Percentiles rank a stretch among this genome's conserved stretches.
These are phyloP conservation scores for Microtus pennsylvanicus DNA, from an alignment of 2,113 vertebrate genomes.

Conservation along the genomic window DNA sequence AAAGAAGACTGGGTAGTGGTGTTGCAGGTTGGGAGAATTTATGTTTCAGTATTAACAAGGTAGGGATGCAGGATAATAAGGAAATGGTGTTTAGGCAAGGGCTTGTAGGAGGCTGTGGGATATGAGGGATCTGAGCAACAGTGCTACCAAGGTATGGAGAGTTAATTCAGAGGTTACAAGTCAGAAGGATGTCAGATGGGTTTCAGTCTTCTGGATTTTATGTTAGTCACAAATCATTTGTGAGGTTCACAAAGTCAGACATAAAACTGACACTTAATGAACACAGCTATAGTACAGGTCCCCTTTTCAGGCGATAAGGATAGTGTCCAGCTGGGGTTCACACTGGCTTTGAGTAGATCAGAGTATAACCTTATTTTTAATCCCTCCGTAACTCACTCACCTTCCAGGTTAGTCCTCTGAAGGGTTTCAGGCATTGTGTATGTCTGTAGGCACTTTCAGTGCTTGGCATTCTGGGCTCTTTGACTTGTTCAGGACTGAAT, in stretches of 20 bases:
- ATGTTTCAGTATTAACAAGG: background rate
- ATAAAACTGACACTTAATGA: background rate
- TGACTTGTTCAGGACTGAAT: background rate
- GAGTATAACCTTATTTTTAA: constrained; percentile 31
- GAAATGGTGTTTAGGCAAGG: background rate
- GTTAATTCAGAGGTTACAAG: background rate
- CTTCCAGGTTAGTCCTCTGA: background rate
- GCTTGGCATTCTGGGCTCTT: background rate
- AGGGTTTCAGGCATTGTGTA: background rate
- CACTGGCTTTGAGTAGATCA: background rate
- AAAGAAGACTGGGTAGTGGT: background rate
- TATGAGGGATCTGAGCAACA: background rate
- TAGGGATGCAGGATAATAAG: background rate
- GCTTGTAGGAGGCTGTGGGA: background rate
- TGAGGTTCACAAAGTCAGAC: constrained; percentile 28
- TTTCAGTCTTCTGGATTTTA: constrained; percentile 39
- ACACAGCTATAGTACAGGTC: background rate
- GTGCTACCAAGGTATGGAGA: background rate
- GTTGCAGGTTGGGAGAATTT: background rate
- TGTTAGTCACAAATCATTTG: constrained; percentile 17
- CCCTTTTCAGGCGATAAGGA: background rate
- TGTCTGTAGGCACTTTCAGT: background rate
- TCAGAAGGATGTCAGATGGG: background rate
- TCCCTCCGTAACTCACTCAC: constrained; percentile 7
- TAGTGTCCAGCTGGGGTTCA: background rate